These are phyloP conservation scores for Drosophila prostipennis DNA, from an alignment of 2,888 invertebrate genomes.

Conservation along the genomic window DNA sequence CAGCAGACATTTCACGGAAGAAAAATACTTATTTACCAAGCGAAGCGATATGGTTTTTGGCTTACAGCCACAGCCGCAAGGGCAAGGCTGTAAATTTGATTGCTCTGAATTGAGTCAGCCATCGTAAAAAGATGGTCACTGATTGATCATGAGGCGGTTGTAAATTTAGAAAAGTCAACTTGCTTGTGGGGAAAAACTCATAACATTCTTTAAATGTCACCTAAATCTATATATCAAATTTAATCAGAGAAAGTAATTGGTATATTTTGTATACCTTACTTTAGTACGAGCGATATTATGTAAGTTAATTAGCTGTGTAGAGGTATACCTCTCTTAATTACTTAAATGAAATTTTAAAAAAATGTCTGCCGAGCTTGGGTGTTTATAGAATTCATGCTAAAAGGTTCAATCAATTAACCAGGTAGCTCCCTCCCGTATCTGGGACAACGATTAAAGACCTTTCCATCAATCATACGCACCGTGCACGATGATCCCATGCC, in stretches of 20 bases:
- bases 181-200: background rate
- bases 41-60: conserved; percentile 5
- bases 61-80: conserved; percentile 10
- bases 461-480: conserved; percentile 64
- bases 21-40: conserved; percentile 1
- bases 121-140: background rate
- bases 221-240: too few species aligned
- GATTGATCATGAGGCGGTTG: background rate
- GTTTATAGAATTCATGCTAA: background rate
- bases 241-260: too few species aligned
- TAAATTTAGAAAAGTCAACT: background rate
- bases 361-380: background rate
- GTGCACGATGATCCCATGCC: conserved; percentile 80
- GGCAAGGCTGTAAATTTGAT: conserved; percentile 25
- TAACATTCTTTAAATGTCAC: too few species aligned
- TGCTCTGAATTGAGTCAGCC: conserved; percentile 7
- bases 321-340: too few species aligned
- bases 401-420: conserved; percentile 5
- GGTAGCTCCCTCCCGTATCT: background rate
- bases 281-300: too few species aligned
- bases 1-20: conserved; percentile 8
- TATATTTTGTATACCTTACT: too few species aligned
- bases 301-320: too few species aligned
- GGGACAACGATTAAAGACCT: background rate
- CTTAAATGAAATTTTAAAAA: too few species aligned